Evolutionary conservation across 2,888 invertebrate species (phyloP).

Genomic region (Chesias legatella): DNA sequence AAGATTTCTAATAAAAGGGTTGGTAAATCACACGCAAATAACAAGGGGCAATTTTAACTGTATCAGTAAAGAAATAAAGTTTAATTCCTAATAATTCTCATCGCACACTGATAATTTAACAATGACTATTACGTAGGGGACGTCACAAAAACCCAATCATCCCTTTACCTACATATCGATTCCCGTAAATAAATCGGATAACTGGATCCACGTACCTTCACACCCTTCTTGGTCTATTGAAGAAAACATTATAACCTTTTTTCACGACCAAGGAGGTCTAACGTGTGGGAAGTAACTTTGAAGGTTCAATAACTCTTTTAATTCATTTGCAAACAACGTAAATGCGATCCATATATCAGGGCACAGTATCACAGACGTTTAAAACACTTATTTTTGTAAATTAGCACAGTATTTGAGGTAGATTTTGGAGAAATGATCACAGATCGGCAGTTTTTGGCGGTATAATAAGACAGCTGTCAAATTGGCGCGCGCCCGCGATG

Average conservation of each 20-base stretch:
- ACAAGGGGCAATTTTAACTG: slow-evolving; percentile 10
- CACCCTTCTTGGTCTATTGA: slow-evolving; percentile 15
- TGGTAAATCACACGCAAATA: slow-evolving; percentile 8
- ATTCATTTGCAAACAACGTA: slow-evolving; percentile 18
- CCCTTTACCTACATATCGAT: slow-evolving; percentile 26
- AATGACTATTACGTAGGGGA: slow-evolving; percentile 13
- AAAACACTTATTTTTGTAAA: slow-evolving; percentile 12
- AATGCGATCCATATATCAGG: slow-evolving; percentile 7
- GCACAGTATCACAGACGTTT: slow-evolving; percentile 11
- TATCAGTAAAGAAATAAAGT: slow-evolving; percentile 9
- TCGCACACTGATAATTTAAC: slow-evolving; percentile 19
- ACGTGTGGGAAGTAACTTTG: slow-evolving; percentile 24
- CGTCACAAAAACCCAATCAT: slow-evolving; percentile 22
- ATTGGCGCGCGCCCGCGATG: slow-evolving; percentile 5
- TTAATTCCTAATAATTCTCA: slow-evolving; percentile 6
- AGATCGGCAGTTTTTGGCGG: slow-evolving; percentile 13
- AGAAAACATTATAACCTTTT: slow-evolving; percentile 29
- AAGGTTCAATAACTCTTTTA: slow-evolving; percentile 6
- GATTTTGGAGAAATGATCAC: slow-evolving; percentile 8
- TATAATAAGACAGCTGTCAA: slow-evolving; percentile 9
- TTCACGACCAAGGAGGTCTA: slow-evolving; percentile 16
- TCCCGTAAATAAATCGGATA: slow-evolving; percentile 28
- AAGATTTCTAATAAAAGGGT: slow-evolving; percentile 3
- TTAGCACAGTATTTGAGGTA: slow-evolving; percentile 6
- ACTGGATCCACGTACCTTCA: slow-evolving; percentile 28